These are phyloP conservation scores for Andrena flavipes DNA, from an alignment of 2,888 invertebrate genomes.

Conservation along the genomic window DNA sequence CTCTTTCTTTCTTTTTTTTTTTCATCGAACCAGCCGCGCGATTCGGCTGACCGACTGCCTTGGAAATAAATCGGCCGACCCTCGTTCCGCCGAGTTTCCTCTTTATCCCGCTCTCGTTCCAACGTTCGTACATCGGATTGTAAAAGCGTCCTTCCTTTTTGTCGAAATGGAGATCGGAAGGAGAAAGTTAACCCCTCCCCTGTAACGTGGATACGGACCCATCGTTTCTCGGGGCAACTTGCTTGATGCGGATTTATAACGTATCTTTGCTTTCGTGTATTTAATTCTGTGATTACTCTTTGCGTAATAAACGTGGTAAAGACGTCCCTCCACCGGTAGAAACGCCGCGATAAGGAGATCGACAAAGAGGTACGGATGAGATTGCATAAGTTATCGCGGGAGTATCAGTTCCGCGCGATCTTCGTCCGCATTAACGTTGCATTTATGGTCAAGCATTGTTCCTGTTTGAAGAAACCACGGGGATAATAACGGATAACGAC, in stretches of 20 bases:
- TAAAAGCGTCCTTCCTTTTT: too few relatives aligned
- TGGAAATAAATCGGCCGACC: constrained; percentile 37
- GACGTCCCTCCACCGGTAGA: neutral
- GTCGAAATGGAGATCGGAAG: too few relatives aligned
- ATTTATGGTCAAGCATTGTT: constrained; percentile 44
- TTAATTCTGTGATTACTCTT: too few relatives aligned
- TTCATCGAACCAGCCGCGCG: neutral
- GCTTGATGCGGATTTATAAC: too few relatives aligned
- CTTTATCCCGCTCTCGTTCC: neutral
- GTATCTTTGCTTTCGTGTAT: too few relatives aligned
- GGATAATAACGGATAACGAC: constrained; percentile 56
- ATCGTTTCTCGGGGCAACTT: too few relatives aligned
- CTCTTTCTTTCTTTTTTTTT: neutral
- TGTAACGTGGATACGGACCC: too few relatives aligned
- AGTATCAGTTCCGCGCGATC: constrained; percentile 35
- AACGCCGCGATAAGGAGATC: constrained; percentile 17
- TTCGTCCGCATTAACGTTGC: constrained; percentile 32
- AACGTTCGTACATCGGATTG: too few relatives aligned
- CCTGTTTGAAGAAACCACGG: constrained; percentile 52
- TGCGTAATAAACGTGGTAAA: too few relatives aligned
- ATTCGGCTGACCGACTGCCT: constrained; percentile 36
- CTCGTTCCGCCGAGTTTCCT: constrained; percentile 3
- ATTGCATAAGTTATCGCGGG: constrained; percentile 31
- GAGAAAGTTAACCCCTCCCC: too few relatives aligned
- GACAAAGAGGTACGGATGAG: neutral